Conservation (phyloP, 2,797 vertebrate genomes). For the Acanthurus tractus region DNA sequence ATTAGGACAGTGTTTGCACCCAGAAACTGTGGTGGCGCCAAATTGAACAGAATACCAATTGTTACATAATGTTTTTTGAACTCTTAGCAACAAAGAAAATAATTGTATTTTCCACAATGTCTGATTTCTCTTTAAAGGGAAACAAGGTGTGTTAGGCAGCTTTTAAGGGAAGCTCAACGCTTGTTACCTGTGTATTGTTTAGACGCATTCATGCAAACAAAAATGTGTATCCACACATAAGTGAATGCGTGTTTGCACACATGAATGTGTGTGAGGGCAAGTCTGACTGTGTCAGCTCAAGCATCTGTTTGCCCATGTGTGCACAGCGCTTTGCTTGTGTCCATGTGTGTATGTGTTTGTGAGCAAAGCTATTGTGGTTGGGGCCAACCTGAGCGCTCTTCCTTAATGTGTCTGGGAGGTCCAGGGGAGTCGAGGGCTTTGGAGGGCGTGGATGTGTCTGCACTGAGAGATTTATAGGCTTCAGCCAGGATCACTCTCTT, state of each 20-base stretch:
- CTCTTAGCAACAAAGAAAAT: not conserved
- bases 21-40: no score
- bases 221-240: not conserved
- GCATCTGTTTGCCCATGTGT: constrained; percentile 70
- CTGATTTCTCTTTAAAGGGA: not conserved
- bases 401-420: constrained; percentile 85
- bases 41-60: no score
- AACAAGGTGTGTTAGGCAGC: not conserved
- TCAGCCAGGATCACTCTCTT: constrained; percentile 87
- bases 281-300: constrained; percentile 57
- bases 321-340: constrained; percentile 61
- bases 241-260: constrained; percentile 27
- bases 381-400: constrained; percentile 75
- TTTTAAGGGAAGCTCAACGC: constrained; percentile 2
- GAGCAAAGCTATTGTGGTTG: constrained; percentile 70
- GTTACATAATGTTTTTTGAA: not conserved
- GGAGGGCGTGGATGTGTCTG: constrained; percentile 86
- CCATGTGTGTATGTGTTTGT: constrained; percentile 71
- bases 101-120: not conserved
- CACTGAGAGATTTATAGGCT: constrained; percentile 87
- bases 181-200: constrained; percentile 2
- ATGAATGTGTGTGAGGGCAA: constrained; percentile 33
- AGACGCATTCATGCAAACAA: constrained; percentile 7
- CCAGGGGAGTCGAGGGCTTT: constrained; percentile 83
- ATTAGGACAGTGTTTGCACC: no score